These are phyloP conservation scores for Pseudococcus jackbeardsleyi DNA, from an alignment of 2,888 invertebrate species.

Conservation along the genomic window DNA sequence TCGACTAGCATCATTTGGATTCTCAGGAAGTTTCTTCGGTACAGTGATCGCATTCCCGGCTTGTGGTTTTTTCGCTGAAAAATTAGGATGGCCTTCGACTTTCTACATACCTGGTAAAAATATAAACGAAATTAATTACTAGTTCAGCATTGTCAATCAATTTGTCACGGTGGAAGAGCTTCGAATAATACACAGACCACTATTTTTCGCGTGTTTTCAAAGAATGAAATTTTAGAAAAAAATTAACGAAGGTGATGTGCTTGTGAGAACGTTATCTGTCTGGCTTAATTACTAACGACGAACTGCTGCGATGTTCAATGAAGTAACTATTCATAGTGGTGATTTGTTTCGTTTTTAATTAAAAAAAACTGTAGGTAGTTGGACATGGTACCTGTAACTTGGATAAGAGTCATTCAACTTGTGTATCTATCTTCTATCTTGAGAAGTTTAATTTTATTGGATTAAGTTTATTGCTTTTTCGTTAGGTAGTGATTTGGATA, in stretches of 20 bases:
- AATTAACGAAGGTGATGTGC: not conserved
- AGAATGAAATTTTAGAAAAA: not conserved
- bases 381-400: not conserved
- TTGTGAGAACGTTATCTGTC: not conserved
- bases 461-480: no score
- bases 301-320: not conserved
- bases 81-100: conserved; percentile 84
- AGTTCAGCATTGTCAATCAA: not conserved
- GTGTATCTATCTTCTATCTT: not conserved
- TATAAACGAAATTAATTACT: conserved; percentile 38
- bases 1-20: conserved; percentile 84
- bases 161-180: not conserved
- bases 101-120: conserved; percentile 82
- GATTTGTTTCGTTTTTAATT: not conserved
- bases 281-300: conserved; percentile 11
- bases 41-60: conserved; percentile 87
- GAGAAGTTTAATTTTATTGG: not conserved
- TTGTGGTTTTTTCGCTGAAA: conserved; percentile 80
- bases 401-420: conserved; percentile 4
- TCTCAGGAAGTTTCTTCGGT: conserved; percentile 88
- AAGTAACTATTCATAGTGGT: conserved; percentile 16
- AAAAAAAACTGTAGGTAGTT: not conserved
- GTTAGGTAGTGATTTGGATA: no score
- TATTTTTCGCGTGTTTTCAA: not conserved
- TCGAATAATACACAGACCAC: not conserved